Percentiles rank a stretch among this genome's conserved stretches.
These are phyloP conservation scores for Calameuta filiformis DNA, from an alignment of 2,888 invertebrate genomes.

Conservation along the genomic window DNA sequence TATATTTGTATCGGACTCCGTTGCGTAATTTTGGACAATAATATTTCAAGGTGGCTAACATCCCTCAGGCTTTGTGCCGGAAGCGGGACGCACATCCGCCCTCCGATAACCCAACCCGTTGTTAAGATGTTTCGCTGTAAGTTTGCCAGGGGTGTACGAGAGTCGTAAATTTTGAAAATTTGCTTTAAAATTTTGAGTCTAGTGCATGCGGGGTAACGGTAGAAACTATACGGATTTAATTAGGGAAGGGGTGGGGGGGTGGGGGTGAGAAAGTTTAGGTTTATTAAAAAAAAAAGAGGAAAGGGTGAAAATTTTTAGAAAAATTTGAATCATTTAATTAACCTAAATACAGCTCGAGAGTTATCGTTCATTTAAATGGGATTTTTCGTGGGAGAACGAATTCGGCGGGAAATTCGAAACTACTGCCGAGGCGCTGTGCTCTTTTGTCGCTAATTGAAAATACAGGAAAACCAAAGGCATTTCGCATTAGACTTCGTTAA, in stretches of 20 bases:
- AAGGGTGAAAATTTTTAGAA: slow-evolving; percentile 21
- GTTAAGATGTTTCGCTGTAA: slow-evolving; percentile 48
- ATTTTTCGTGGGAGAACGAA: no score
- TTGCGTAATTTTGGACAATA: slow-evolving; percentile 21
- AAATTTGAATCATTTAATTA: slow-evolving; percentile 4
- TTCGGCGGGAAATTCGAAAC: no score
- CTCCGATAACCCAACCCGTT: slow-evolving; percentile 47
- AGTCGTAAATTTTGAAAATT: slow-evolving; percentile 44
- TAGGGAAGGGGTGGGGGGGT: no score
- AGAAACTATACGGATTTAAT: no score
- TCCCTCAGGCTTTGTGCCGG: slow-evolving; percentile 32
- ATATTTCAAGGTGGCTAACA: slow-evolving; percentile 28
- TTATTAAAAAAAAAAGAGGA: background rate
- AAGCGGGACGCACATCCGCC: slow-evolving; percentile 45
- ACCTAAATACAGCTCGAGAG: no score
- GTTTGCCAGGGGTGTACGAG: slow-evolving; percentile 28
- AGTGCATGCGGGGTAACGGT: background rate
- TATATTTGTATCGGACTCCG: no score
- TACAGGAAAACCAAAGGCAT: slow-evolving; percentile 31
- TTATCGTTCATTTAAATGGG: no score
- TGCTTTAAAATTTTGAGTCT: slow-evolving; percentile 25
- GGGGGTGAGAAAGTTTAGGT: no score
- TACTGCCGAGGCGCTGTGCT: no score
- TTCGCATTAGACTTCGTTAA: slow-evolving; percentile 49
- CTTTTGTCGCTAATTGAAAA: slow-evolving; percentile 11